phyloP scores from a whole-genome alignment of 2,888 invertebrate species.

The Ramazzottius varieornatus region DNA sequence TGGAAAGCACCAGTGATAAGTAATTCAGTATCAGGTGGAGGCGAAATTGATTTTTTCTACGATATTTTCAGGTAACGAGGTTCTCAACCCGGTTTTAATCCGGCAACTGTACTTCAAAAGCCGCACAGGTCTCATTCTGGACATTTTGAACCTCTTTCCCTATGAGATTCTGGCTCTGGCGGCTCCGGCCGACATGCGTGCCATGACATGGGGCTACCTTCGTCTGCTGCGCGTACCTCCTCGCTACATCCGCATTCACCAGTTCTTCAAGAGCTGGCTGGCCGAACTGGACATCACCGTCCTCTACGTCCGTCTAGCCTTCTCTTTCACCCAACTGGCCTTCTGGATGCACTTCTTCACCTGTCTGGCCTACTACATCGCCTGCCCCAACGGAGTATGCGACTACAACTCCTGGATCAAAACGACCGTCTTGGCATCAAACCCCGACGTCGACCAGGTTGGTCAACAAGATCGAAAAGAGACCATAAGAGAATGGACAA shows the following conservation, averaged over 20 bases:
- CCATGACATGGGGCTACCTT: not conserved
- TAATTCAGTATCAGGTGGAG: no score
- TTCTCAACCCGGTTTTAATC: not conserved
- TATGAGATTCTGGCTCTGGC: slow-evolving; percentile 5
- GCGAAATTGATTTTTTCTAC: no score
- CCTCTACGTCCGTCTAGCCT: slow-evolving; percentile 2
- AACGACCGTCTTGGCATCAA: not conserved
- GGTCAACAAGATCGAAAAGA: no score
- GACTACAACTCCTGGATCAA: not conserved
- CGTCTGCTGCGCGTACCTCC: not conserved
- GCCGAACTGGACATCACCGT: slow-evolving; percentile 4
- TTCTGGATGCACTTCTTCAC: slow-evolving; percentile 9
- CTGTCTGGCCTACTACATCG: slow-evolving; percentile 9
- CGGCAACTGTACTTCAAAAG: not conserved
- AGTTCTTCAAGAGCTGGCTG: not conserved
- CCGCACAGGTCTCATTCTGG: not conserved
- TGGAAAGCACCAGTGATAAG: no score
- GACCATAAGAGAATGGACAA: not conserved
- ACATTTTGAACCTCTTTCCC: not conserved
- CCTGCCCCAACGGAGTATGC: slow-evolving; percentile 8
- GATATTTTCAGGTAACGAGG: not conserved
- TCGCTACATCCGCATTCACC: not conserved
- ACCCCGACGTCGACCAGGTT: no score
- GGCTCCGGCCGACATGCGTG: not conserved
- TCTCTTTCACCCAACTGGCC: slow-evolving; percentile 7